These are phyloP conservation scores for Oncorhynchus nerka DNA, from an alignment of 2,113 vertebrate species.

Conservation along the genomic window DNA sequence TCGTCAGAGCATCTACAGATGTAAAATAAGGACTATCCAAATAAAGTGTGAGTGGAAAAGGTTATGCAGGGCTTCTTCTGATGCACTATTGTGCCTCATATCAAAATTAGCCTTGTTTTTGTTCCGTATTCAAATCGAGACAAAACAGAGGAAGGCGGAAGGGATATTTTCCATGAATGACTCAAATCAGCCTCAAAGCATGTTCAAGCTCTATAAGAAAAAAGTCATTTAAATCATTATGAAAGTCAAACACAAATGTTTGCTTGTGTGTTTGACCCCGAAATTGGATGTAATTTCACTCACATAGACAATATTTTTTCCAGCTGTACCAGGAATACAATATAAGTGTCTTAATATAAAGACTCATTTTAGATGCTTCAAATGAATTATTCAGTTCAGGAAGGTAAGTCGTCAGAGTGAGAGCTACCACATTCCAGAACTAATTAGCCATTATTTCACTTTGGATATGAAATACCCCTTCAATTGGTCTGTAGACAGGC, in stretches of 20 bases:
- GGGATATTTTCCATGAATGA: neutral
- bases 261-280: neutral
- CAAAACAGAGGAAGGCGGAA: neutral
- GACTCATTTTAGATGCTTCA: neutral
- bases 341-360: neutral
- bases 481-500: neutral
- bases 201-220: neutral
- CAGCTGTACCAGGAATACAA: neutral
- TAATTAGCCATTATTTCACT: neutral
- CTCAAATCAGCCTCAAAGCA: neutral
- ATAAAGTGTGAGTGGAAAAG: too few species aligned
- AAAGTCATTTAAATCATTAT: neutral
- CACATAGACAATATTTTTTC: too few species aligned
- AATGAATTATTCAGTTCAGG: neutral
- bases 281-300: neutral
- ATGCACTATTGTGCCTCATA: neutral
- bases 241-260: neutral
- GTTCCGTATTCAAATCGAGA: neutral
- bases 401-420: neutral
- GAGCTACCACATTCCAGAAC: neutral
- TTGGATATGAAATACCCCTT: neutral
- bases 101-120: neutral
- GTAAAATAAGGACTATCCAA: too few species aligned
- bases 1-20: too few species aligned
- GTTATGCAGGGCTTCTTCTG: neutral